Percentiles rank a stretch among this genome's conserved stretches.
These are phyloP conservation scores for Salvelinus fontinalis DNA, from an alignment of 2,113 vertebrate species.

Conservation along the genomic window DNA sequence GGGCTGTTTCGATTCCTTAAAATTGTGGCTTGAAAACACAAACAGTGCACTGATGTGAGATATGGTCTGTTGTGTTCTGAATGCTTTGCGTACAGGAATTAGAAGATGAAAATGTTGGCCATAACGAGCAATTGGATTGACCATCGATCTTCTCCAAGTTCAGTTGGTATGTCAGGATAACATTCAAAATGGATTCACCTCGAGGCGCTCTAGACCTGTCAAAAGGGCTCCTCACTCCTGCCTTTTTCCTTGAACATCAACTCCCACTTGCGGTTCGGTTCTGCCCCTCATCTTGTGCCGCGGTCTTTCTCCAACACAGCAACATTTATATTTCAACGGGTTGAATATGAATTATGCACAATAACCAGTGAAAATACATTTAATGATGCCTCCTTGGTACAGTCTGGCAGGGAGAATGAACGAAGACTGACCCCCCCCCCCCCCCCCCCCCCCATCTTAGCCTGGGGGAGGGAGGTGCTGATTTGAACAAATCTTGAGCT, in stretches of 20 bases:
- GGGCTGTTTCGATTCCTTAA: no score
- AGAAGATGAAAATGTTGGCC: conserved; percentile 26
- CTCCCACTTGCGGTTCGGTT: conserved; percentile 46
- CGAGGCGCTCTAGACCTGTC: conserved; percentile 45
- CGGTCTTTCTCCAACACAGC: conserved; percentile 70
- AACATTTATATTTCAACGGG: conserved; percentile 89
- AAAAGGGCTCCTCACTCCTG: conserved; percentile 40
- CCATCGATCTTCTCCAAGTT: conserved; percentile 29
- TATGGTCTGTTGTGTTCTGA: background rate
- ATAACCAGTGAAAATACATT: conserved; percentile 82
- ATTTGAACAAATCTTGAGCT: conserved; percentile 76
- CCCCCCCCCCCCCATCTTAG: conserved; percentile 56
- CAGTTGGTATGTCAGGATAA: conserved; percentile 29
- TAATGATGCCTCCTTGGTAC: conserved; percentile 84
- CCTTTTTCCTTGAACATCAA: conserved; percentile 51
- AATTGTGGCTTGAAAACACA: no score
- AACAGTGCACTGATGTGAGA: conserved; percentile 18
- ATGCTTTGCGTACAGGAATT: background rate
- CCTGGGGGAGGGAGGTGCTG: conserved; percentile 61
- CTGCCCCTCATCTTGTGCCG: conserved; percentile 54
- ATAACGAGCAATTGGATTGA: conserved; percentile 56
- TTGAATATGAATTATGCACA: conserved; percentile 91
- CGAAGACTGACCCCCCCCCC: conserved; percentile 67
- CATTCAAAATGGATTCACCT: conserved; percentile 60
- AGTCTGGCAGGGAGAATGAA: conserved; percentile 80